Evolutionary conservation across 2,113 vertebrate species (phyloP), one percentile per base, ranked within the genome.

Genomic region (Rana temporaria): DNA sequence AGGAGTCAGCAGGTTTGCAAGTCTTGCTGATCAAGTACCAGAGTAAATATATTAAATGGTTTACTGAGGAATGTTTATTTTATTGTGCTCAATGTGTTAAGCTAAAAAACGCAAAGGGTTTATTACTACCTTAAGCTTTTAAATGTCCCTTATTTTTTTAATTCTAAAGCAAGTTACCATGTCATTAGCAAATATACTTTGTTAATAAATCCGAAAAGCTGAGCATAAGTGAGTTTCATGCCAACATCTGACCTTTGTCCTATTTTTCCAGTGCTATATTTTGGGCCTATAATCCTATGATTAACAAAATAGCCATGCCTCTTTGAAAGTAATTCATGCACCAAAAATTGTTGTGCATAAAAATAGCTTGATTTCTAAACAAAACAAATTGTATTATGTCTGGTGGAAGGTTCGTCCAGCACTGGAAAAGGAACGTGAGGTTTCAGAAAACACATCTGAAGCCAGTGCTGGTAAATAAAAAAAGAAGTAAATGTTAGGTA

Each of bases 231-330:
- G 26, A 34, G 26, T 18, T 57, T 66, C 76, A 34, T 57, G 48
- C 52, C 63, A 55, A 32, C 32, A 15, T 68, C 18, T 68, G 76
- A 38, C 34, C 76, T 67, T 79, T 79, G 52, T 67, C 24, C 64
- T 67, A 56, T 38, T 67, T 67, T 79, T 57, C 75, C 75, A 57
- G 38, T 66, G 48, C 57, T 78, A 19, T 30, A 66, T 66, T 66
- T 69, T 56, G 18, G 42, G 63, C 24, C 19, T 30, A 32, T 79
- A 79, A 79, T 67, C 24, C 62, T 67, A 12, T 56, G 42, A 34
- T 52, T 67, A 67, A 68, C 63, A 79, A 68, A 79, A 57, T 67
- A 79, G 48, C n/a, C 48, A 67, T 38, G 52, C n/a, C 26, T 79
- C 22, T 79, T 55, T 66, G 22, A 30, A 67, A 67, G 30, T 5